A percentile compares a stretch with the other conserved stretches of the same genome.
Conservation (phyloP, 2,888 invertebrate genomes). For the Apamea epomidion region DNA sequence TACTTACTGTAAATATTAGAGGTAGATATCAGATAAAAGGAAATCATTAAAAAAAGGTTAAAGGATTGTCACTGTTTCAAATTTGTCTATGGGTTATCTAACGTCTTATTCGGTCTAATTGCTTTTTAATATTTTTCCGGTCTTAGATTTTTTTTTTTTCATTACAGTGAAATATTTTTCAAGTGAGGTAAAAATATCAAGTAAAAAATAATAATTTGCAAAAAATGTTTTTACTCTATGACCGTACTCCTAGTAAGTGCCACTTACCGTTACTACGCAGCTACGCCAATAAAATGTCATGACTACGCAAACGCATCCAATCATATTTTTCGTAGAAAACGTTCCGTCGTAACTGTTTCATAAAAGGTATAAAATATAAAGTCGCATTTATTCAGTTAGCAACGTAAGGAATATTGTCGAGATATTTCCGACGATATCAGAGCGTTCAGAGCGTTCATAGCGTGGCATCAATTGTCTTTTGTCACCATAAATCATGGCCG, state of each 20-base stretch:
- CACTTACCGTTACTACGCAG: constrained; percentile 25
- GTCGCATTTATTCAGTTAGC: constrained; percentile 39
- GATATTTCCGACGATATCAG: constrained; percentile 48
- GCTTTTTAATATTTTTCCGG: neutral
- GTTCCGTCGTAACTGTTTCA: neutral
- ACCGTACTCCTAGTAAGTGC: constrained; percentile 24
- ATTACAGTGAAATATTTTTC: neutral
- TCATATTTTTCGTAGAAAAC: constrained; percentile 34
- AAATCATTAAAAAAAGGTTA: neutral
- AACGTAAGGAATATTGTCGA: constrained; percentile 37
- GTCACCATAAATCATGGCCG: constrained; percentile 62
- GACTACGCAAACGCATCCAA: constrained; percentile 31
- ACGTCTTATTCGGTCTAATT: neutral
- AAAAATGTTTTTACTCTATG: neutral
- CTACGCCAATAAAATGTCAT: constrained; percentile 39
- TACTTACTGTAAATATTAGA: neutral
- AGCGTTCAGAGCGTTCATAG: constrained; percentile 56
- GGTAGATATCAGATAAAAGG: neutral
- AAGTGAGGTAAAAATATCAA: neutral
- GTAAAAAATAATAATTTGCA: neutral
- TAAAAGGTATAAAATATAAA: constrained; percentile 24
- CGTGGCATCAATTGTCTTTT: constrained; percentile 63
- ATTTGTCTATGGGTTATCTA: neutral
- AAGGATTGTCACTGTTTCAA: neutral
- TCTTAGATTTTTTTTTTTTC: neutral